Percentiles rank a stretch among this genome's conserved stretches.
Evolutionary conservation across 2,888 invertebrate species (phyloP).

Genomic region (Agrypnus murinus): DNA sequence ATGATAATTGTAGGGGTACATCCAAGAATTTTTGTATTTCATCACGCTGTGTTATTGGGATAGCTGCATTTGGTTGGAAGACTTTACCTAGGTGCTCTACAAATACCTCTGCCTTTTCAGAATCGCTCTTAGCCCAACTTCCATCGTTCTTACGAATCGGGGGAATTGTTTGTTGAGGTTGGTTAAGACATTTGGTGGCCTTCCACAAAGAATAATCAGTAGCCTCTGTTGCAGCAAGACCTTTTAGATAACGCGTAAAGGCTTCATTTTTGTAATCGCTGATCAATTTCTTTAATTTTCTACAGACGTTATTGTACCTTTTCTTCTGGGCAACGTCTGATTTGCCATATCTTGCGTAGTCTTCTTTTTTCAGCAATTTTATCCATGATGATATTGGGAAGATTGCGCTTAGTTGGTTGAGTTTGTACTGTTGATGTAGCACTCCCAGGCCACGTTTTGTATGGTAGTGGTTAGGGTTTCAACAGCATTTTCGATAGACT

Average conservation of each 20-base stretch:
- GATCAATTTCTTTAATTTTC: no score
- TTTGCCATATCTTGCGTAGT: no score
- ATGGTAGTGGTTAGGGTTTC: no score
- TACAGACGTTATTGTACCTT: not conserved
- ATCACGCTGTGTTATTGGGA: no score
- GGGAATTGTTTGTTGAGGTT: not conserved
- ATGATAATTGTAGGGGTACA: conserved; percentile 1
- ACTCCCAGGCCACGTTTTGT: not conserved
- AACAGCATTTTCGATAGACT: no score
- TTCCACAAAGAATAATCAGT: no score
- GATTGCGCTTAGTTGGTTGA: no score
- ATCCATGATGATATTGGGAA: not conserved
- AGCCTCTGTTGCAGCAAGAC: no score
- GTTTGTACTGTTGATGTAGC: not conserved
- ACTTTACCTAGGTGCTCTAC: not conserved
- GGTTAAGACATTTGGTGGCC: no score
- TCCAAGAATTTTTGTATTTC: not conserved
- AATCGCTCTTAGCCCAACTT: not conserved
- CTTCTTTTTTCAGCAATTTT: no score
- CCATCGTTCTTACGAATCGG: no score
- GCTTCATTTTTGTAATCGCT: not conserved
- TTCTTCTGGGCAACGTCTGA: not conserved
- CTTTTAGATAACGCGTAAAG: no score
- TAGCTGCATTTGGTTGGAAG: not conserved
- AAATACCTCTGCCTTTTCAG: not conserved